A percentile compares a stretch with the other conserved stretches of the same genome.
Evolutionary conservation across 2,113 vertebrate species (phyloP).

Genomic region (Capreolus pygargus): DNA sequence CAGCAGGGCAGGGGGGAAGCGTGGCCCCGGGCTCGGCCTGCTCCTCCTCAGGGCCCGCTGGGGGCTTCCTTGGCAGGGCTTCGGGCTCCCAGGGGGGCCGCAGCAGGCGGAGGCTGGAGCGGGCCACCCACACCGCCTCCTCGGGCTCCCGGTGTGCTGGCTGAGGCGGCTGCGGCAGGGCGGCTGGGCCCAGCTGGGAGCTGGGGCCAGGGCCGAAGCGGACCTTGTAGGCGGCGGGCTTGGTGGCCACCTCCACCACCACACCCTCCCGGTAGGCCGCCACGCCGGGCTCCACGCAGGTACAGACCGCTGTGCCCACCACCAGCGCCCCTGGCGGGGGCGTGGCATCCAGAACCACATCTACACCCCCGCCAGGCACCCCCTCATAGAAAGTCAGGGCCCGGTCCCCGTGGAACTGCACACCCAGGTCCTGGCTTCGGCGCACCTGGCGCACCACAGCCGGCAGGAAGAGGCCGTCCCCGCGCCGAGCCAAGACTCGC

Average conservation of each 20-base stretch:
- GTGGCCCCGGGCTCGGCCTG: conserved; percentile 74
- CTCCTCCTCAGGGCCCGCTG: conserved; percentile 69
- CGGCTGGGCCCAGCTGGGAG: not conserved
- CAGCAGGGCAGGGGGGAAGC: conserved; percentile 48
- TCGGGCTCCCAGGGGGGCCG: conserved; percentile 85
- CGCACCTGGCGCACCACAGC: conserved; percentile 88
- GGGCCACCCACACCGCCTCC: conserved; percentile 87
- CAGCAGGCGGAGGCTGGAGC: conserved; percentile 88
- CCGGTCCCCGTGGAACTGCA: conserved; percentile 87
- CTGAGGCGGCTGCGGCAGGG: conserved; percentile 41
- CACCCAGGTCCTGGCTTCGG: conserved; percentile 83
- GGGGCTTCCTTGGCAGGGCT: conserved; percentile 76
- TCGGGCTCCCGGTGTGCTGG: conserved; percentile 57
- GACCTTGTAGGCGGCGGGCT: conserved; percentile 89
- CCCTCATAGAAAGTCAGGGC: conserved; percentile 83
- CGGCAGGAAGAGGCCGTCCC: conserved; percentile 83
- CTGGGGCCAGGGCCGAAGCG: conserved; percentile 54
- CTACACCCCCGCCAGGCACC: conserved; percentile 69
- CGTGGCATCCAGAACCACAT: conserved; percentile 87
- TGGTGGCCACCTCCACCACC: conserved; percentile 86
- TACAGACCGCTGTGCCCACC: conserved; percentile 86
- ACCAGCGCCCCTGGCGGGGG: conserved; percentile 83
- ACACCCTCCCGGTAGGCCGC: conserved; percentile 87
- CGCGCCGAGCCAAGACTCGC: conserved; percentile 86
- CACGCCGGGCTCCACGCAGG: conserved; percentile 81